Conservation (phyloP, 2,888 invertebrate genomes). For the Parnassius glacialis region DNA sequence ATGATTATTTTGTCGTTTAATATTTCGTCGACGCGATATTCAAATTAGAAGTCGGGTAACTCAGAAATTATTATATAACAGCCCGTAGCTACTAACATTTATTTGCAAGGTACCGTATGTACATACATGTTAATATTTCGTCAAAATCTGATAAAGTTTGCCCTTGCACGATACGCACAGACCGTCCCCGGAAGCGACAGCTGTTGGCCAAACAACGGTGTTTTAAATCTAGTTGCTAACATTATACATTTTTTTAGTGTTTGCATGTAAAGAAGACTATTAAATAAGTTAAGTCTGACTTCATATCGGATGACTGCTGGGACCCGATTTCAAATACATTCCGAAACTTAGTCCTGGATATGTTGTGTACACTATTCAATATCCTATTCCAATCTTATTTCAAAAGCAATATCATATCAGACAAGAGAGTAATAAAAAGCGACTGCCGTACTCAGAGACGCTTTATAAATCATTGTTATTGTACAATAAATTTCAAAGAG, state of each 20-base stretch:
- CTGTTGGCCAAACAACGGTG: constrained; percentile 33
- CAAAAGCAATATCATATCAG: too few relatives aligned
- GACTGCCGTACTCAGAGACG: too few relatives aligned
- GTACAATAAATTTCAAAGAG: too few relatives aligned
- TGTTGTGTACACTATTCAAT: too few relatives aligned
- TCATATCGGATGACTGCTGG: too few relatives aligned
- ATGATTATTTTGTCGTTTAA: constrained; percentile 16
- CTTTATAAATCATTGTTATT: too few relatives aligned
- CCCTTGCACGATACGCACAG: constrained; percentile 28
- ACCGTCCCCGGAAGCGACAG: constrained; percentile 36
- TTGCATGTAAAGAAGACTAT: too few relatives aligned
- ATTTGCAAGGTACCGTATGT: constrained; percentile 1
- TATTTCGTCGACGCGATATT: constrained; percentile 25
- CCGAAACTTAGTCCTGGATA: too few relatives aligned
- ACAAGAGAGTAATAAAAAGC: too few relatives aligned
- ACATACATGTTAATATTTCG: constrained; percentile 12
- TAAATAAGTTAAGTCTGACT: too few relatives aligned
- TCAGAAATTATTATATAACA: constrained; percentile 20
- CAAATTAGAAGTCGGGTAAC: constrained; percentile 24
- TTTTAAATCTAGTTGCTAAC: constrained; percentile 11
- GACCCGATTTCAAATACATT: too few relatives aligned
- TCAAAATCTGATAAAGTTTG: constrained; percentile 31
- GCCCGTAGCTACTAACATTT: constrained; percentile 12
- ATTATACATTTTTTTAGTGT: background rate
- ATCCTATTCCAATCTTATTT: background rate